phyloP scores from a whole-genome alignment of 2,888 invertebrate genomes.

The Galerucella pusilla region DNA sequence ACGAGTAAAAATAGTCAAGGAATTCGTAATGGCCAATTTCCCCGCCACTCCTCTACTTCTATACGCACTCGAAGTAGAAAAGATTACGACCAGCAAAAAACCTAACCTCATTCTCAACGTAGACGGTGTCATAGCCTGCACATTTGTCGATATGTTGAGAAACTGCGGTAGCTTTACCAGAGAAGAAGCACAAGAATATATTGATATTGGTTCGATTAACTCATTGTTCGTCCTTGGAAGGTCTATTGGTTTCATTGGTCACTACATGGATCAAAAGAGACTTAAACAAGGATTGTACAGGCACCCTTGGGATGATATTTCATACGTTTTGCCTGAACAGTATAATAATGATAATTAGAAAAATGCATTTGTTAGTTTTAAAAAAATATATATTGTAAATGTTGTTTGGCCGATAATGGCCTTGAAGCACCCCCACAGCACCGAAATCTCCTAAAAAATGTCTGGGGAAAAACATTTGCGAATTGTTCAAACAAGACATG shows the following conservation, averaged over 20 bases:
- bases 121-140: slow-evolving; percentile 97
- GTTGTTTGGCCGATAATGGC: not conserved
- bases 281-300: slow-evolving; percentile 98
- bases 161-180: slow-evolving; percentile 94
- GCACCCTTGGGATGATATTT: slow-evolving; percentile 99
- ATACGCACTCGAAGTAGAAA: slow-evolving; percentile 97
- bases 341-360: slow-evolving; percentile 63
- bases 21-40: slow-evolving; percentile 93
- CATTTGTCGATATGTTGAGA: slow-evolving; percentile 96
- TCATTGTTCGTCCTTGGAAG: slow-evolving; percentile 98
- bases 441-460: not conserved
- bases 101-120: slow-evolving; percentile 99
- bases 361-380: slow-evolving; percentile 18
- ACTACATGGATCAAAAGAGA: slow-evolving; percentile 98
- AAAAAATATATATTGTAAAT: not conserved
- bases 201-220: slow-evolving; percentile 97
- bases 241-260: slow-evolving; percentile 98
- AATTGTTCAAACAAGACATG: not conserved
- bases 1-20: slow-evolving; percentile 95
- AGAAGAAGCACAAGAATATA: slow-evolving; percentile 97
- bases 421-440: not conserved
- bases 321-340: slow-evolving; percentile 84
- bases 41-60: slow-evolving; percentile 93
- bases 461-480: not conserved
- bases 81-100: slow-evolving; percentile 99